Evolutionary conservation across 2,113 vertebrate species (phyloP).

Genomic region (Eulemur macaco): DNA sequence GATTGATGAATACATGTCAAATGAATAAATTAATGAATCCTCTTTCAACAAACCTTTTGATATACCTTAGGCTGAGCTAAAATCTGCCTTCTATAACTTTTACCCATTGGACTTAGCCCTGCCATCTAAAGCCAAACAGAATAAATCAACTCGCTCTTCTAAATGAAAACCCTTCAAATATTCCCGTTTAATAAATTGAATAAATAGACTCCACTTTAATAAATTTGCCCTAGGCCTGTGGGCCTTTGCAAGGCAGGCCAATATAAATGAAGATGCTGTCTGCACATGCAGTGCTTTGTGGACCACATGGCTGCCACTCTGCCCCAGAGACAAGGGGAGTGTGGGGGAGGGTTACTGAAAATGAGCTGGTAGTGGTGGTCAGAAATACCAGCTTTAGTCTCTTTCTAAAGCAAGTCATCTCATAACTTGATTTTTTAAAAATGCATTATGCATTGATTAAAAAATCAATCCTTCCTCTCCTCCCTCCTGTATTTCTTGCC

Average conservation of each 20-base stretch:
- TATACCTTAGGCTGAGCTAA: conserved; percentile 25
- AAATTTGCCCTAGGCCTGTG: conserved; percentile 65
- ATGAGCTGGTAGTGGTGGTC: background rate
- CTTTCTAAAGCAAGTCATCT: conserved; percentile 12
- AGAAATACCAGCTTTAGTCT: background rate
- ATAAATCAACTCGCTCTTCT: conserved; percentile 59
- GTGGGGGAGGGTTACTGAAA: background rate
- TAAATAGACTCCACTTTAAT: conserved; percentile 76
- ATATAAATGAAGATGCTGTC: conserved; percentile 74
- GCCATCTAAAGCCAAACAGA: conserved; percentile 41
- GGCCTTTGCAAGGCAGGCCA: conserved; percentile 52
- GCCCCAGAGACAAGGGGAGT: background rate
- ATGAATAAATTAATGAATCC: background rate
- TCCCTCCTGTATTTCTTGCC: background rate
- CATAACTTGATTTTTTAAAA: background rate
- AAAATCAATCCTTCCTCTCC: background rate
- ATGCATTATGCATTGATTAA: background rate
- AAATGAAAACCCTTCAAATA: conserved; percentile 78
- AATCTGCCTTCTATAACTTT: conserved; percentile 51
- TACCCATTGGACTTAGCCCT: conserved; percentile 22
- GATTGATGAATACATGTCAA: background rate
- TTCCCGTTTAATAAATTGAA: conserved; percentile 76
- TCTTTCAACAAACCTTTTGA: conserved; percentile 42
- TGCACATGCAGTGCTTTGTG: background rate
- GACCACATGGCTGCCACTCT: background rate